These are phyloP conservation scores for Hippoglossus hippoglossus DNA, from an alignment of 2,797 vertebrate species.

Conservation along the genomic window DNA sequence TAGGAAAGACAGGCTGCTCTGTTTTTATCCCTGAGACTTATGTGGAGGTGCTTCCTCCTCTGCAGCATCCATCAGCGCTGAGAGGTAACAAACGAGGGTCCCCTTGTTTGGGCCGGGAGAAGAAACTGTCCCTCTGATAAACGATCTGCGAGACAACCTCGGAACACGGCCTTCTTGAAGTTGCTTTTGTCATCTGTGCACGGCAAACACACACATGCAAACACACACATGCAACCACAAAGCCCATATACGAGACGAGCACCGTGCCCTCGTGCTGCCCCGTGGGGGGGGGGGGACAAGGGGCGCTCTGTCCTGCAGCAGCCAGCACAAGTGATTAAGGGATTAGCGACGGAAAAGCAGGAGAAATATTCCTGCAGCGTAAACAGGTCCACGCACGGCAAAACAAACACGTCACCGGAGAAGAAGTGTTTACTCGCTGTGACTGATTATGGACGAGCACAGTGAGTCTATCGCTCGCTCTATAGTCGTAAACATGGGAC, in stretches of 20 bases:
- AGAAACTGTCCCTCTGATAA: conserved; percentile 4
- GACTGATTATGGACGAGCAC: conserved; percentile 42
- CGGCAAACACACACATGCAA: background rate
- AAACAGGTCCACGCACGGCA: conserved; percentile 56
- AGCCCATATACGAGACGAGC: conserved; percentile 11
- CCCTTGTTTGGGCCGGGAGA: conserved; percentile 10
- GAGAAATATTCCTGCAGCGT: conserved; percentile 48
- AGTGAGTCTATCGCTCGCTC: conserved; percentile 19
- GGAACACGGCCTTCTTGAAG: background rate
- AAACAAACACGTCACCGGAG: conserved; percentile 58
- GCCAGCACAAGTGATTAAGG: conserved; percentile 56
- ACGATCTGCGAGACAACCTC: background rate
- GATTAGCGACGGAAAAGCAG: conserved; percentile 56
- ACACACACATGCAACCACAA: background rate
- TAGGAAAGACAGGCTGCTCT: conserved; percentile 16
- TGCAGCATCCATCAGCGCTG: conserved; percentile 21
- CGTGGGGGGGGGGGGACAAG: conserved; percentile 12
- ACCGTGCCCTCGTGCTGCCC: conserved; percentile 11
- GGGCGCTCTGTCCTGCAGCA: conserved; percentile 29
- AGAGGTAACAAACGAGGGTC: conserved; percentile 16
- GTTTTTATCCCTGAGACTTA: conserved; percentile 28
- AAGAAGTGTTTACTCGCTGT: conserved; percentile 49
- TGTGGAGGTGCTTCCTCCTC: conserved; percentile 38
- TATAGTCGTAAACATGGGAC: conserved; percentile 35
- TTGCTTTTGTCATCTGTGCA: background rate